Base-by-base conservation (phyloP, 1,140 invertebrate species). In the Lucilia cuprina region DNA sequence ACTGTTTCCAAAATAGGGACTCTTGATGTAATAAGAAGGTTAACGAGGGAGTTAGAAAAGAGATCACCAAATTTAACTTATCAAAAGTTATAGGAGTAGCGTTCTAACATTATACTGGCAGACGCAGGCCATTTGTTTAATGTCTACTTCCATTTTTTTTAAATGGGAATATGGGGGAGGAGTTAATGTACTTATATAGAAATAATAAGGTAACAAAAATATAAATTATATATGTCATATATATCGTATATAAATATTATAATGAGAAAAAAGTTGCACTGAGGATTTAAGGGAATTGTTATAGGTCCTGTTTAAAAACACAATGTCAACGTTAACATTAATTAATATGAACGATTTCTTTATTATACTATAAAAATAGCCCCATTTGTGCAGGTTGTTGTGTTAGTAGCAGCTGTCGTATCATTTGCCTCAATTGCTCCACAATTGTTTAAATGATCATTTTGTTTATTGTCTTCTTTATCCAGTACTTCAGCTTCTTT, bases 401-500 rank as follows among this genome's bases (percentile, higher is more conserved):
- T 60, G 7, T 60, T n/a, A 60, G 55, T n/a, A 2, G n/a, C 5
- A 25, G 21, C 65, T 10, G 65, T 12, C 17, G 25, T 30, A 30
- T 30, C 25, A 30, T 30, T 30, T 30, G 19, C 65, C 19, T 70
- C 65, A 25, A 70, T 25, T 70, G 65, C n/a, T 17, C 21, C 21
- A 5, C 19, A 21, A 21, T 21, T 70, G 2, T 70, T 70, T 19
- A 12, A 12, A 21, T 7, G 21, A 5, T 21, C 65, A 70, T 21
- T 25, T n/a, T 19, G n/a, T 21, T 70, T 70, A 70, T 70, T 70
- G 19, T 80, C 77, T 49, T 80, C 41, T 25, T 87, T 89, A 82
- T 90, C 86, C 12, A 90, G 74, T 14, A 90, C 75, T 80, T 90
- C 89, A 12, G 89, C 89, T 82, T 91, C 89, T 21, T 86, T 85